Percentiles rank a stretch among this genome's conserved stretches.
These are phyloP conservation scores for Calidris pygmaea DNA, from an alignment of 2,113 vertebrate genomes.

Conservation along the genomic window DNA sequence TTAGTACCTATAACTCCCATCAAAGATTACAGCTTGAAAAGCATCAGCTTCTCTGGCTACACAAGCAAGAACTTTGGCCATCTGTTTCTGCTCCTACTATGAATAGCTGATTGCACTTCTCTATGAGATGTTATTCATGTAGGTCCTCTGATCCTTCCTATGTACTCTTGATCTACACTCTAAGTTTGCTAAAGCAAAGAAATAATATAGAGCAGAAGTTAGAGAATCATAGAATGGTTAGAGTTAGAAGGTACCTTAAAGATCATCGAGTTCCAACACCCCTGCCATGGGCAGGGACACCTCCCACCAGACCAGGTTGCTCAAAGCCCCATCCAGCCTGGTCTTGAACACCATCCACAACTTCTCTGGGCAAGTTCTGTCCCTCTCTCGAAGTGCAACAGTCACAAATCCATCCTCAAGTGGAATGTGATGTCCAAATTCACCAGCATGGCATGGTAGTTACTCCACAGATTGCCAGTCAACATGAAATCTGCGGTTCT, in stretches of 20 bases:
- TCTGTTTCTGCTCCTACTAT: neutral
- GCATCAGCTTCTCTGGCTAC: neutral
- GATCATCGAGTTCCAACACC: no score
- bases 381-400: neutral
- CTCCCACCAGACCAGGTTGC: no score
- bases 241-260: no score
- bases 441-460: neutral
- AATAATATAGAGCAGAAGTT: neutral
- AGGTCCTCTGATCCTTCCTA: neutral
- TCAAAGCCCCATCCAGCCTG: no score
- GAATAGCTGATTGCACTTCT: neutral
- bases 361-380: neutral
- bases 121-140: neutral
- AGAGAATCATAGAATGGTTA: neutral
- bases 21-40: neutral
- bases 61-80: neutral
- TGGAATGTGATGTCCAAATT: neutral
- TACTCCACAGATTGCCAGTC: neutral
- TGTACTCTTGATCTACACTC: neutral
- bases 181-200: neutral
- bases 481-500: rapidly evolving
- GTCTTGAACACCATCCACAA: no score
- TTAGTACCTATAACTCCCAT: neutral
- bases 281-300: no score
- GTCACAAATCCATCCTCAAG: neutral